phyloP scores from a whole-genome alignment of 2,888 invertebrate genomes.

The Lasius platythorax region DNA sequence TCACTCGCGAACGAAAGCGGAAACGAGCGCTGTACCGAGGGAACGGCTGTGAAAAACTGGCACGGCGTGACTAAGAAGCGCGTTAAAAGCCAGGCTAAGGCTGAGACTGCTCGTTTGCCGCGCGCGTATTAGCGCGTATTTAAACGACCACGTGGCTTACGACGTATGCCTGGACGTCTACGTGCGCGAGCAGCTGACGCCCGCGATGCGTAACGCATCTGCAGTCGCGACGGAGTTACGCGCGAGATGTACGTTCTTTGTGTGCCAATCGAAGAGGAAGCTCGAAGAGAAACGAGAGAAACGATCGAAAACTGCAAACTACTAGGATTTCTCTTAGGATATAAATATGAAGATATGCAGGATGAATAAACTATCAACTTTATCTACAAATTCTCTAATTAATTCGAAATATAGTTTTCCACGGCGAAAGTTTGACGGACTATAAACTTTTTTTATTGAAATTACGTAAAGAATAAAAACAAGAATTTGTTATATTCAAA shows the following conservation, averaged over 20 bases:
- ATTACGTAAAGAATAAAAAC: background rate
- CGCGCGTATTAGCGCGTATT: slow-evolving; percentile 54
- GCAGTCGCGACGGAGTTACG: slow-evolving; percentile 35
- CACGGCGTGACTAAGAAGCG: slow-evolving; percentile 50
- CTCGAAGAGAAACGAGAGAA: background rate
- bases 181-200: slow-evolving; percentile 31
- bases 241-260: slow-evolving; percentile 30
- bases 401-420: background rate
- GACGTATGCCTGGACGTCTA: background rate
- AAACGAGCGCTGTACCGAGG: slow-evolving; percentile 66
- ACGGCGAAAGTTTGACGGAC: background rate
- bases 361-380: background rate
- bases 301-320: background rate
- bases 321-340: background rate
- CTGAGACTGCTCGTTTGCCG: slow-evolving; percentile 35
- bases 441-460: background rate
- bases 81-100: slow-evolving; percentile 31
- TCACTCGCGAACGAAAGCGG: slow-evolving; percentile 60
- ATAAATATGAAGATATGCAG: background rate
- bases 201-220: slow-evolving; percentile 67
- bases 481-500: background rate
- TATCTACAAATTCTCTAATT: background rate
- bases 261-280: background rate
- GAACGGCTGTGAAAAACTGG: slow-evolving; percentile 65
- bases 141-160: slow-evolving; percentile 67